These are phyloP conservation scores for Megaustenia siamemsis DNA, from an alignment of 2,888 invertebrate species.

Conservation along the genomic window DNA sequence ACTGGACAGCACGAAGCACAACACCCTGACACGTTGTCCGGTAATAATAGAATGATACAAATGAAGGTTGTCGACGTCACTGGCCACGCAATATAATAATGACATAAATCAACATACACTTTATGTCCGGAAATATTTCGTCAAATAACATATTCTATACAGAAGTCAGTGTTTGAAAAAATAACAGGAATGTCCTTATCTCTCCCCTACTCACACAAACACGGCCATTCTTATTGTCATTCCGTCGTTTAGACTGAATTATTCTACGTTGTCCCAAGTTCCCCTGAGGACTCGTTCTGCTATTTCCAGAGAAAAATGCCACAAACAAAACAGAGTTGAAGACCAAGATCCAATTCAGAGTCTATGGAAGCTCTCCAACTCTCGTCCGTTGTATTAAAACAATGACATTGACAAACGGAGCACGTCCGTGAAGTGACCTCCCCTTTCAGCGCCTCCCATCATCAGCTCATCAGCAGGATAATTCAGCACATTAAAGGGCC, in stretches of 20 bases:
- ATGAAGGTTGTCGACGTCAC: no score
- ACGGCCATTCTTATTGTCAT: not conserved
- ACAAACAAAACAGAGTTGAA: not conserved
- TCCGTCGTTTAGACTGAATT: not conserved
- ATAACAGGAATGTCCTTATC: no score
- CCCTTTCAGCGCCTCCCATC: conserved; percentile 39
- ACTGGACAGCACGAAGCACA: no score
- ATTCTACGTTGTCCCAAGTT: not conserved
- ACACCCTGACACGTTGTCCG: no score
- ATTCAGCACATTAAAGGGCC: conserved; percentile 49
- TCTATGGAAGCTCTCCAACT: conserved; percentile 2
- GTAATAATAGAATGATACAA: no score
- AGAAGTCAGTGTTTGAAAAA: no score
- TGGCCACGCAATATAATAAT: no score
- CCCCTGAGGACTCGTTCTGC: not conserved
- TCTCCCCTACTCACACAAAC: not conserved
- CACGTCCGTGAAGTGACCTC: conserved; percentile 30
- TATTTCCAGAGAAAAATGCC: conserved; percentile 14
- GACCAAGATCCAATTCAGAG: conserved; percentile 36
- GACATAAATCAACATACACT: no score
- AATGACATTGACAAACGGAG: conserved; percentile 21
- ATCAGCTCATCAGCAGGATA: conserved; percentile 38
- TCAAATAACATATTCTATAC: no score
- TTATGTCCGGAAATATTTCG: no score
- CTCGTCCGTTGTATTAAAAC: conserved; percentile 33